Percentiles rank a stretch among this genome's conserved stretches.
phyloP scores from a whole-genome alignment of 2,888 invertebrate genomes.

The Syrista parreyssii region DNA sequence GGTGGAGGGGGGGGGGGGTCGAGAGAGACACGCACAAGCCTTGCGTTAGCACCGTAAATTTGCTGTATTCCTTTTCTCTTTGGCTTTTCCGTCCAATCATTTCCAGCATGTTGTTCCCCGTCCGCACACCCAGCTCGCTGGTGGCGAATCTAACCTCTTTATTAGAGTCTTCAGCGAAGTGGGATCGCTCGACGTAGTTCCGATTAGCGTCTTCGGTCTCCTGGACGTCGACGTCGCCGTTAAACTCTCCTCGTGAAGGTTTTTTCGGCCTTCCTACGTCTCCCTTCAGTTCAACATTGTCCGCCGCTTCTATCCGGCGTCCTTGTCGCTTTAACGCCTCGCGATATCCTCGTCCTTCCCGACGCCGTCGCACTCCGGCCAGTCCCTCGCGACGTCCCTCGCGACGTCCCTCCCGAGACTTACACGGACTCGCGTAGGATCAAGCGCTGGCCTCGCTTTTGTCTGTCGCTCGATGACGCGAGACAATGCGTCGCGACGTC shows the following conservation, averaged over 20 bases:
- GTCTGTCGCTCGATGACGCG: background rate
- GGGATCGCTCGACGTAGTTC: background rate
- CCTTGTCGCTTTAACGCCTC: background rate
- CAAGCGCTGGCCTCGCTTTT: background rate
- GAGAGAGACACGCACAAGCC: background rate
- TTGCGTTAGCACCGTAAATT: conserved; percentile 2
- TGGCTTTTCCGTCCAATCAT: background rate
- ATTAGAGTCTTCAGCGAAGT: background rate
- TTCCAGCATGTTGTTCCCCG: background rate
- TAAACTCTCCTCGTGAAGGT: background rate
- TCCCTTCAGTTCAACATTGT: background rate
- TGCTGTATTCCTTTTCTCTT: background rate
- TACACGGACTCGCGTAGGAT: background rate
- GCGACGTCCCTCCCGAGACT: background rate
- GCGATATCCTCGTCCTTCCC: background rate
- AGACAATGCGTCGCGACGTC: background rate
- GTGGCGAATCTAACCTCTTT: background rate
- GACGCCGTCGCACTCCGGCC: background rate
- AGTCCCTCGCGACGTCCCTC: background rate
- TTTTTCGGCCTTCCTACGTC: background rate
- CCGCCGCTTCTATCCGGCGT: background rate
- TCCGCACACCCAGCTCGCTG: background rate
- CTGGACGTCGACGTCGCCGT: background rate
- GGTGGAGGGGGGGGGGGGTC: background rate
- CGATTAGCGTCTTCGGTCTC: background rate